Base-by-base conservation (phyloP, 2,888 invertebrate species). In the Apodemia duryi region DNA sequence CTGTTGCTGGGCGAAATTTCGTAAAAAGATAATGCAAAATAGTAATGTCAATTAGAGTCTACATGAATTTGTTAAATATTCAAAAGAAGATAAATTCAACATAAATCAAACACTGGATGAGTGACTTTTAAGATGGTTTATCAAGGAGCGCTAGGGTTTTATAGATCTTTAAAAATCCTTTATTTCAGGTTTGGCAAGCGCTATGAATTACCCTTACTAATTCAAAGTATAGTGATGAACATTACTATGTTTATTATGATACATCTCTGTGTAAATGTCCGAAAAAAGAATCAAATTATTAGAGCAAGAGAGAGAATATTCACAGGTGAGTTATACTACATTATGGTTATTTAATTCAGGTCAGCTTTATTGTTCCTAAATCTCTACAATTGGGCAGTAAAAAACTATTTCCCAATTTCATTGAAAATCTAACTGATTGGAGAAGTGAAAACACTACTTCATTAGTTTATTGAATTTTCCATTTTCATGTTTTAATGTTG, bases 141-240 rank as follows among this genome's bases (percentile, higher is more conserved):
- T 7, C 38, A 38, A 38, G 7, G 7, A 6, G 38, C 7, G 7
- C 7, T 38, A 38, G 7, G 7, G 38, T 38, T 38, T 6, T 7
- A 38, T 38, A 38, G 7, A 7, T 7, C 7, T 46, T 46, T 4
- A 13, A 13, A 11, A 46, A 46, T 9, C 13, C 13, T 46, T 2
- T 13, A 13, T 93, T 94, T 60, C 88, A 99, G 99, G 99, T 99
- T 99, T 94, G 99, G 99, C 72, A 98, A 97, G 90, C 96, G 96
- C 73, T 99, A 97, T 93, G 99, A 99, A 92, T 93, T 97, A 81
- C 99, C 99, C 66, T 93, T 99, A 71, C 94, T 99, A 74, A 94
- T 98, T 69, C 99, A 99, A 92, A 99, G 99, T 91, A 94, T 99
- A 81, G 95, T 99, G 67, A 99, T 99, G 99, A 98, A 97, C 81